Evolutionary conservation across 2,113 vertebrate species (phyloP).

Genomic region (Odobenus rosmarus): DNA sequence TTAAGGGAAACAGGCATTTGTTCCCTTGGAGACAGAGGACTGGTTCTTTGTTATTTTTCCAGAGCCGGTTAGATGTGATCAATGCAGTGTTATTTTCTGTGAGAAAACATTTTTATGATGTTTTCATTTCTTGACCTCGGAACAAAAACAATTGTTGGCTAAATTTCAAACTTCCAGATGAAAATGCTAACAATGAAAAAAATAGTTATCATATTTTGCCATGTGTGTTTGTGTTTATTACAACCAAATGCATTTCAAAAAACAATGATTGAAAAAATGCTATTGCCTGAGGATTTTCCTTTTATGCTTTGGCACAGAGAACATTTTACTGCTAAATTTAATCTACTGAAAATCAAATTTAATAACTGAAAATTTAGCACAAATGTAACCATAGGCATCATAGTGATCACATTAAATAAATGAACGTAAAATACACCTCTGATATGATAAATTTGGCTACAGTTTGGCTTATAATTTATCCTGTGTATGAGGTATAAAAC

Average conservation of each 20-base stretch:
- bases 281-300: slow-evolving; percentile 53
- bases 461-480: slow-evolving; percentile 30
- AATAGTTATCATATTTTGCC: slow-evolving; percentile 56
- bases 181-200: slow-evolving; percentile 61
- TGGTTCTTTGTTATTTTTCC: slow-evolving; percentile 9
- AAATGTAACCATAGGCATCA: slow-evolving; percentile 62
- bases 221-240: slow-evolving; percentile 58
- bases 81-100: background rate
- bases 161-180: slow-evolving; percentile 51
- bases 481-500: background rate
- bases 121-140: slow-evolving; percentile 26
- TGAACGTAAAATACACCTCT: slow-evolving; percentile 56
- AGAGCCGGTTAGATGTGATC: background rate
- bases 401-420: slow-evolving; percentile 2
- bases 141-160: slow-evolving; percentile 20
- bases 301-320: slow-evolving; percentile 62
- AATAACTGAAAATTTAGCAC: slow-evolving; percentile 60
- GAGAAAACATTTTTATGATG: background rate
- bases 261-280: slow-evolving; percentile 46
- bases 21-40: background rate
- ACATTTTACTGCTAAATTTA: slow-evolving; percentile 69
- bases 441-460: background rate
- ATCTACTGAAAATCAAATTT: slow-evolving; percentile 72
- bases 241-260: slow-evolving; percentile 68
- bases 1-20: background rate